A percentile compares a stretch with the other conserved stretches of the same genome.
Evolutionary conservation across 1,140 invertebrate species (phyloP).

Genomic region (Dermatophagoides farinae): DNA sequence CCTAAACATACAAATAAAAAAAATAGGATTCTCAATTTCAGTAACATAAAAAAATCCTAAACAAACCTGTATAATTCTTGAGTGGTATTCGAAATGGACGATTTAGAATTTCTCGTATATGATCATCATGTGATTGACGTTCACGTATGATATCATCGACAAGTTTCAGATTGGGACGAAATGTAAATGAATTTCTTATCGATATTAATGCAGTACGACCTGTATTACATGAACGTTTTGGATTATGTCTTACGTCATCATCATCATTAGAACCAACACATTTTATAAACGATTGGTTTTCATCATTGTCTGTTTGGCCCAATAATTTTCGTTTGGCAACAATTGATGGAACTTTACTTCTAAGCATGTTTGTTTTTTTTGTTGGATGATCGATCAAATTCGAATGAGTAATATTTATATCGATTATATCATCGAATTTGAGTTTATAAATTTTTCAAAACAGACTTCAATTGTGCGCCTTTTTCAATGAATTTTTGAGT

Average conservation of each 20-base stretch:
- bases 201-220: background rate
- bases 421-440: no score
- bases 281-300: background rate
- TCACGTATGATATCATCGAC: background rate
- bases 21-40: background rate
- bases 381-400: no score
- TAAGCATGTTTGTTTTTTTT: background rate
- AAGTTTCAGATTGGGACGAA: background rate
- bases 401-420: no score
- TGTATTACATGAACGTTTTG: background rate
- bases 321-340: background rate
- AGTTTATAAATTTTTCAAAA: no score
- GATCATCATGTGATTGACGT: slow-evolving; percentile 37
- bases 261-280: background rate
- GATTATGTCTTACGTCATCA: background rate
- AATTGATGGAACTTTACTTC: background rate
- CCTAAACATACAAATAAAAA: slow-evolving; percentile 28
- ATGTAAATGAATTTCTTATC: background rate
- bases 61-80: slow-evolving; percentile 49
- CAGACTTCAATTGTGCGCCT: no score
- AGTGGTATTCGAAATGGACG: slow-evolving; percentile 88
- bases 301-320: background rate
- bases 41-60: background rate
- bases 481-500: no score
- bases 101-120: slow-evolving; percentile 59